Conservation (phyloP, 2,113 vertebrate species). For the Forbesichthys agassizii region DNA sequence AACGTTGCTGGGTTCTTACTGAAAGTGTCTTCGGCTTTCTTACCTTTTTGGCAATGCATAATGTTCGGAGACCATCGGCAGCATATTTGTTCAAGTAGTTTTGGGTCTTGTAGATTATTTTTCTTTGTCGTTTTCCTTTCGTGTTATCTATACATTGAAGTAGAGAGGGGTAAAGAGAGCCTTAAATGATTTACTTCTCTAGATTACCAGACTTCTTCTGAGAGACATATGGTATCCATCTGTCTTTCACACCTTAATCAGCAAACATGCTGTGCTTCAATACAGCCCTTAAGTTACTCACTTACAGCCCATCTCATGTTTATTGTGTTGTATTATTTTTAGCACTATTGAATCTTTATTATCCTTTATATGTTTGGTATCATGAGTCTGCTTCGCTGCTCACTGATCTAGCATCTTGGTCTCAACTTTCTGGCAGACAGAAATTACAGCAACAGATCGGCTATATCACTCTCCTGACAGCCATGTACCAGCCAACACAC, state of each 20-base stretch:
- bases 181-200: conserved; percentile 9
- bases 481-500: conserved; percentile 43
- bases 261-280: conserved; percentile 23
- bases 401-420: conserved; percentile 7
- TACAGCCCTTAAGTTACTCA: conserved; percentile 12
- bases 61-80: conserved; percentile 88
- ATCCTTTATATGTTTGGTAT: background rate
- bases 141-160: conserved; percentile 77
- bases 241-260: conserved; percentile 52
- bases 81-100: conserved; percentile 93
- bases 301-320: background rate
- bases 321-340: background rate
- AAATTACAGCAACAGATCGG: conserved; percentile 42
- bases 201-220: conserved; percentile 35
- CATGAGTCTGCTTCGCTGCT: background rate
- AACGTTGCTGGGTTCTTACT: conserved; percentile 1
- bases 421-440: conserved; percentile 40
- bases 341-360: background rate
- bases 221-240: conserved; percentile 50
- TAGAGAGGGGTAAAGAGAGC: background rate
- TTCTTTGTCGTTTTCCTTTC: conserved; percentile 86
- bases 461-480: conserved; percentile 46
- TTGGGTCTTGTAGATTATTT: conserved; percentile 90
- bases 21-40: conserved; percentile 19
- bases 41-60: conserved; percentile 98